Conservation (phyloP, 2,797 vertebrate species). For the Hemitrygon akajei region DNA sequence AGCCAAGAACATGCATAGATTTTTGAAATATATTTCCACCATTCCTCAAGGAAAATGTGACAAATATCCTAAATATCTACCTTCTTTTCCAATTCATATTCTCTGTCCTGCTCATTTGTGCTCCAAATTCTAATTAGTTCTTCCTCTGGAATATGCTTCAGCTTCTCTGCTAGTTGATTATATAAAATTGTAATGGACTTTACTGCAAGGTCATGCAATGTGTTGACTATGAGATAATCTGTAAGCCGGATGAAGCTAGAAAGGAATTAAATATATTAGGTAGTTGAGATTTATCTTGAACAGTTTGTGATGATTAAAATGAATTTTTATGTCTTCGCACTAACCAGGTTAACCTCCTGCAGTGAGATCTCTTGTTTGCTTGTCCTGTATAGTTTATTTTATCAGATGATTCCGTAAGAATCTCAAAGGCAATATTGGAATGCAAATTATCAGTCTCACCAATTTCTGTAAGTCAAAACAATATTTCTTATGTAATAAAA, state of each 20-base stretch:
- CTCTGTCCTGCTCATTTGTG: slow-evolving; percentile 41
- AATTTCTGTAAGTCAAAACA: slow-evolving; percentile 6
- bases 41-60: neutral
- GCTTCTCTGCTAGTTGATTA: slow-evolving; percentile 59
- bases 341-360: slow-evolving; percentile 64
- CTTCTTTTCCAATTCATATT: slow-evolving; percentile 51
- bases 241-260: slow-evolving; percentile 73
- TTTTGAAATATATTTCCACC: neutral
- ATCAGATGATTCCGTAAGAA: slow-evolving; percentile 49
- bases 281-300: neutral
- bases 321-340: slow-evolving; percentile 40
- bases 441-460: neutral
- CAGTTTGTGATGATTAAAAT: neutral
- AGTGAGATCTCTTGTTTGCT: slow-evolving; percentile 57
- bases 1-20: neutral
- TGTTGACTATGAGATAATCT: slow-evolving; percentile 71
- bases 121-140: slow-evolving; percentile 62
- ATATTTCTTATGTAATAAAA: neutral
- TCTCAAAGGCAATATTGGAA: slow-evolving; percentile 5
- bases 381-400: slow-evolving; percentile 55
- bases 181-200: slow-evolving; percentile 62
- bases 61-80: slow-evolving; percentile 44
- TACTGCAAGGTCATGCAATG: slow-evolving; percentile 64
- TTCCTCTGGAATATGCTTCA: slow-evolving; percentile 55
- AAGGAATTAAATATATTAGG: neutral